Conservation (phyloP, 2,797 vertebrate genomes). For the Mormyrops boulengeri region DNA sequence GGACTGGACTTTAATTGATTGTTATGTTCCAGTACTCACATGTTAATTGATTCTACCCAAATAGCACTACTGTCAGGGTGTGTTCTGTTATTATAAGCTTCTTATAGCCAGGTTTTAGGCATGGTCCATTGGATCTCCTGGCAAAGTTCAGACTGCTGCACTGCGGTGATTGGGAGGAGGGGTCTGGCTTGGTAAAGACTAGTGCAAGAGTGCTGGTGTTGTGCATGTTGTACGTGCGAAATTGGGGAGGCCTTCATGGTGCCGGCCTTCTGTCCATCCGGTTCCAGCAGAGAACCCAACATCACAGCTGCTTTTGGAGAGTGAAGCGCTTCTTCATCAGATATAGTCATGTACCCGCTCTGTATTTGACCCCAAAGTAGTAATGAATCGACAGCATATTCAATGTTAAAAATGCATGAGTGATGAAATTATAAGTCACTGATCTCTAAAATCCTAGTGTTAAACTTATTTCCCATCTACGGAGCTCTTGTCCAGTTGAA, state of each 20-base stretch:
- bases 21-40: conserved; percentile 7
- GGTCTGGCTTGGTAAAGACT: not conserved
- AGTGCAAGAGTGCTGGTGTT: not conserved
- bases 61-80: not conserved
- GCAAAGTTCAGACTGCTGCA: not conserved
- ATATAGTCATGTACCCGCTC: not conserved
- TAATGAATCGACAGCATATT: not conserved
- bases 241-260: not conserved
- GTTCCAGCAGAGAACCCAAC: not conserved
- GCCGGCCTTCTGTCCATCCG: not conserved
- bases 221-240: not conserved
- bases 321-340: too few relatives aligned
- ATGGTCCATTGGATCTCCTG: not conserved
- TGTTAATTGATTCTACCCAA: conserved; percentile 6
- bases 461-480: not conserved
- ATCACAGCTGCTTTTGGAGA: not conserved
- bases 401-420: not conserved
- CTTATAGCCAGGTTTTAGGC: not conserved
- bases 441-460: not conserved
- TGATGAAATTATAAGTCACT: not conserved
- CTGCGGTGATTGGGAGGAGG: not conserved
- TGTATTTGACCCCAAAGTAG: not conserved
- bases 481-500: not conserved
- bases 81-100: not conserved
- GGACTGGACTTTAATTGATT: not conserved